These are phyloP conservation scores for Falcunculus frontatus DNA, from an alignment of 2,113 vertebrate species.

Conservation along the genomic window DNA sequence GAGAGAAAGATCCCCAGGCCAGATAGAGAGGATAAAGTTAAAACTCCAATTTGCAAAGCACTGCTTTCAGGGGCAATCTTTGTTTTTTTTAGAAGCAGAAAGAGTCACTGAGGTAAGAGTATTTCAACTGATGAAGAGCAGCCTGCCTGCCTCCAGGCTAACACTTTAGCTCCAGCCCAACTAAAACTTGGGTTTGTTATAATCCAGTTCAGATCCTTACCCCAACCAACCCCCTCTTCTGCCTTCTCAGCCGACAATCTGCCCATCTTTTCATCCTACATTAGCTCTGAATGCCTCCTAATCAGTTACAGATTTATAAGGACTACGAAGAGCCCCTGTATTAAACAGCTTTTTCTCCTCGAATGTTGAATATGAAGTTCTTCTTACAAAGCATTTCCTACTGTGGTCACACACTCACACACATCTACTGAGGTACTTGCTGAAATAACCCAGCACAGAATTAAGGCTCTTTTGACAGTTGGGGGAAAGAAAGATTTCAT, in stretches of 20 bases:
- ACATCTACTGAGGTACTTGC: background rate
- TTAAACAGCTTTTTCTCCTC: slow-evolving; percentile 32
- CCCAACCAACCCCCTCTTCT: background rate
- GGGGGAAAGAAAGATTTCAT: background rate
- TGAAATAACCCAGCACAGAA: background rate
- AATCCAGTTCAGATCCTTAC: slow-evolving; percentile 9
- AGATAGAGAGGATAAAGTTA: background rate
- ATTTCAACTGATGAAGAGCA: background rate
- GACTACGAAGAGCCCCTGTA: background rate
- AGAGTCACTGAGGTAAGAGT: background rate
- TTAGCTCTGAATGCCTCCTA: slow-evolving; percentile 34
- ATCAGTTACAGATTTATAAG: slow-evolving; percentile 54
- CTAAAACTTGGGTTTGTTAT: background rate
- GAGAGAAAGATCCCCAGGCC: background rate
- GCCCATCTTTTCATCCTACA: slow-evolving; percentile 13
- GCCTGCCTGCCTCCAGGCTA: background rate
- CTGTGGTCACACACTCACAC: background rate
- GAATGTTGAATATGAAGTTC: slow-evolving; percentile 18
- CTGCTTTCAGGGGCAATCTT: background rate
- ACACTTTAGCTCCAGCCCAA: background rate
- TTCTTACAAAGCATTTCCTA: background rate
- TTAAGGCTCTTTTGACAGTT: background rate
- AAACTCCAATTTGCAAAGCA: background rate
- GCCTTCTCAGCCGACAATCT: background rate
- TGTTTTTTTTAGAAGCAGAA: background rate